Base-by-base conservation (phyloP, 2,797 vertebrate genomes). In the Eremophila alpestris region DNA sequence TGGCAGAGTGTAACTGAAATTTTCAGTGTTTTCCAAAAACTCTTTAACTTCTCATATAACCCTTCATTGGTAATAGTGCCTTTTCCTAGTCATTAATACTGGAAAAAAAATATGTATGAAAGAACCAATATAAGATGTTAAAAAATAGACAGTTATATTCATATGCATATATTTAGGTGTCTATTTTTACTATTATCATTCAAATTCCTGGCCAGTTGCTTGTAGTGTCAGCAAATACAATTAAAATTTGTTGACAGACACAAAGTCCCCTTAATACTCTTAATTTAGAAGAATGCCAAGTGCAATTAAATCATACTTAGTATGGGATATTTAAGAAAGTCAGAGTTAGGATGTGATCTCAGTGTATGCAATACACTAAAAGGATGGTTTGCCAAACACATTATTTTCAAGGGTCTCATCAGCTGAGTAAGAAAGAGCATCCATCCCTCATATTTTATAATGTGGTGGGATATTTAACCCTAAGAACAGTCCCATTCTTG, bases 331-430 rank as follows among this genome's bases (percentile, higher is more conserved):
- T 79, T 43, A 38, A 45, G 16, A 48, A 90, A 80, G 8, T 54
- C 18, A 87, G 24, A 79, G 3, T 17, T 55, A 54, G 5, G 1
- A 1, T 51, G 23, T 38, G 22, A 45, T 41, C 23, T 76, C 3
- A 4, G 7, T 51, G 16, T 10, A 46, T 20, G 18, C 0, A 0
- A 3, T 29, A 43, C 2, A 19, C 16, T 23, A 76, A 26, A 10
- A 59, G 4, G 6, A 45, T 23, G 4, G 3, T 63, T 71, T 59
- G 11, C 27, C 40, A 27, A 82, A 43, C 1, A 7, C 4, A 19
- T 56, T 36, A 5, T 40, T 8, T 51, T 64, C 32, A 56, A 59
- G 67, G 10, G 14, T 23, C 13, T 71, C 16, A 60, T 12, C 13
- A 34, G 18, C 9, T 54, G 14, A 65, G 7, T 32, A 18, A 41